Conservation (phyloP, 2,888 invertebrate genomes). For the Biston stratarius region DNA sequence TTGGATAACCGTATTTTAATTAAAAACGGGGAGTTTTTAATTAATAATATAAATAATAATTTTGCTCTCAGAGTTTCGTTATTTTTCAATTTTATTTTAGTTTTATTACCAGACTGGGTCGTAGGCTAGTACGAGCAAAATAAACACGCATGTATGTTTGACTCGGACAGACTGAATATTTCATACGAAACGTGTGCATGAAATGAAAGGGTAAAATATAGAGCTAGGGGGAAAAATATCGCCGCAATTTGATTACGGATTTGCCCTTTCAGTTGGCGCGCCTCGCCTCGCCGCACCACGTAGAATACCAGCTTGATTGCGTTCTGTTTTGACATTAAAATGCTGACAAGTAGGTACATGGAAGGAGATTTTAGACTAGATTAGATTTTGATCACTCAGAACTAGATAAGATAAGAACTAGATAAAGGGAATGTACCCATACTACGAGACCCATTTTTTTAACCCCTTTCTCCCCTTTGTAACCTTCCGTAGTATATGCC, state of each 20-base stretch:
- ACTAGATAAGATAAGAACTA: no score
- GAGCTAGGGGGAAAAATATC: conserved; percentile 32
- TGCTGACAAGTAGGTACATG: neutral
- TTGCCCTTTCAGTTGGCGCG: conserved; percentile 17
- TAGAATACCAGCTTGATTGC: conserved; percentile 7
- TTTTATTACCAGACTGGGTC: conserved; percentile 25
- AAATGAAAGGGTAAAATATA: conserved; percentile 31
- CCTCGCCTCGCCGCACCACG: neutral
- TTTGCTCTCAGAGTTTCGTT: neutral
- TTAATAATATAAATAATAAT: neutral
- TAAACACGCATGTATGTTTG: conserved; percentile 18
- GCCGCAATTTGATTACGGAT: conserved; percentile 33
- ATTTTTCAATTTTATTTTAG: conserved; percentile 27
- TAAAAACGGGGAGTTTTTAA: no score
- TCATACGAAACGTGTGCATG: conserved; percentile 34
- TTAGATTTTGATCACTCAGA: neutral
- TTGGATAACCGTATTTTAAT: no score
- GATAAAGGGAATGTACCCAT: no score
- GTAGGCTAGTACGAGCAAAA: conserved; percentile 5
- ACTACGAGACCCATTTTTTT: no score
- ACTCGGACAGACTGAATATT: conserved; percentile 35
- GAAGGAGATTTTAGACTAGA: neutral
- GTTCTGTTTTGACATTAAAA: neutral
- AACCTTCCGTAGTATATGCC: no score
- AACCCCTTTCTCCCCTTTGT: no score